Conservation (phyloP, 2,888 invertebrate genomes). For the Elmis aenea region DNA sequence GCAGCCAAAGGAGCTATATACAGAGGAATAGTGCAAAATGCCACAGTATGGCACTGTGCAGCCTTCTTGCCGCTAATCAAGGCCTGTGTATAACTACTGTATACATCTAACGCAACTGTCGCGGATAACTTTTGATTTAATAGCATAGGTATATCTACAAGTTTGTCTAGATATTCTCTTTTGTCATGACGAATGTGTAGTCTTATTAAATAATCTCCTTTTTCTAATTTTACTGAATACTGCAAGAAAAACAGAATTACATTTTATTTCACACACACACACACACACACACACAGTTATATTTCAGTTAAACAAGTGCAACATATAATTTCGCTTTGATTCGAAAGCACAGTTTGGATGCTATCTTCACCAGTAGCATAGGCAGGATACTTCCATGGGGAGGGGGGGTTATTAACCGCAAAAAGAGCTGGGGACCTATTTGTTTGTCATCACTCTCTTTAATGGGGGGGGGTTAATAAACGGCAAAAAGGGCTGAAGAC, state of each 20-base stretch:
- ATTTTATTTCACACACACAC: constrained; percentile 5
- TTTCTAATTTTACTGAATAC: constrained; percentile 86
- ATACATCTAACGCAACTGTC: constrained; percentile 72
- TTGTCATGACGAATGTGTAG: constrained; percentile 89
- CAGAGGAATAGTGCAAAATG: constrained; percentile 60
- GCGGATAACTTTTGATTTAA: constrained; percentile 71
- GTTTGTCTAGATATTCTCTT: constrained; percentile 75
- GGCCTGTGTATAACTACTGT: constrained; percentile 63
- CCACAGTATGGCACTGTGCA: constrained; percentile 32
- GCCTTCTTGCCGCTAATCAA: constrained; percentile 73
- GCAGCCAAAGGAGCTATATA: constrained; percentile 73
- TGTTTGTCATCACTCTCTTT: too few relatives aligned
- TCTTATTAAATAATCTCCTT: constrained; percentile 87
- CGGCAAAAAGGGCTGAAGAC: too few relatives aligned
- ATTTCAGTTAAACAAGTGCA: too few relatives aligned
- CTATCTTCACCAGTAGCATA: too few relatives aligned
- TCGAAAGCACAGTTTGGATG: too few relatives aligned
- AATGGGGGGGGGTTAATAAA: too few relatives aligned
- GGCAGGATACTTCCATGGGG: too few relatives aligned
- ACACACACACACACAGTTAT: too few relatives aligned
- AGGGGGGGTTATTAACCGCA: too few relatives aligned
- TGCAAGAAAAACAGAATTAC: constrained; percentile 42
- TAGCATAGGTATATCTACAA: constrained; percentile 72
- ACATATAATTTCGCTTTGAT: too few relatives aligned
- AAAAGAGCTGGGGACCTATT: too few relatives aligned